phyloP scores from a whole-genome alignment of 2,113 vertebrate genomes.

The Ceyx cyanopectus region DNA sequence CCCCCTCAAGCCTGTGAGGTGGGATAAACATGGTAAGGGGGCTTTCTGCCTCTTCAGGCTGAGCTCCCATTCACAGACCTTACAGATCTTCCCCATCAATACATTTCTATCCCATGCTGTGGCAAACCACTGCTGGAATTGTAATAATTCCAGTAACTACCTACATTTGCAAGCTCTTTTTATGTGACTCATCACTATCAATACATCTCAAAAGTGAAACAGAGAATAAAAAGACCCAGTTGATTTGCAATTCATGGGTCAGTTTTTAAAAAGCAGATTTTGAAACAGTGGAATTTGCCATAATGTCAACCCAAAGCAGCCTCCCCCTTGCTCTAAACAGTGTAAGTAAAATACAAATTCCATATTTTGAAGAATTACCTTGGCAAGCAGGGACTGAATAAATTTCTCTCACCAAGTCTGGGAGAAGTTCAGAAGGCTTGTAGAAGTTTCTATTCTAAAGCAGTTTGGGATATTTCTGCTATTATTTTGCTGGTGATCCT shows the following conservation, averaged over 20 bases:
- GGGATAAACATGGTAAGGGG: neutral
- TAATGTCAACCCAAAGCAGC: neutral
- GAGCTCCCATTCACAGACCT: neutral
- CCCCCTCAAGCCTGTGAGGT: neutral
- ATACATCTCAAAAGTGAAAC: constrained; percentile 20
- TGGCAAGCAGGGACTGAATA: neutral
- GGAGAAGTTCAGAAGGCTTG: neutral
- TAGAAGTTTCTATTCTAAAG: neutral
- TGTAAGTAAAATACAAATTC: neutral
- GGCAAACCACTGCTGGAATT: neutral
- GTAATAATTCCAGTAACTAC: constrained; percentile 18
- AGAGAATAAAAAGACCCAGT: neutral
- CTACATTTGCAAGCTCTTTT: neutral
- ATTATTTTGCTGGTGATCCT: neutral
- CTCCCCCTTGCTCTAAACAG: neutral
- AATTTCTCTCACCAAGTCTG: neutral
- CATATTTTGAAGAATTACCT: neutral
- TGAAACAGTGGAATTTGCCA: neutral
- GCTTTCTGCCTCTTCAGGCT: neutral
- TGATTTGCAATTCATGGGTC: constrained; percentile 10
- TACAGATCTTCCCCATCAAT: neutral
- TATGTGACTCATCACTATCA: constrained; percentile 29
- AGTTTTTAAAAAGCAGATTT: neutral
- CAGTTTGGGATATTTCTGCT: neutral
- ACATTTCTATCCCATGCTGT: neutral